phyloP scores from a whole-genome alignment of 2,797 vertebrate genomes.

The Melanotaenia nigrans region DNA sequence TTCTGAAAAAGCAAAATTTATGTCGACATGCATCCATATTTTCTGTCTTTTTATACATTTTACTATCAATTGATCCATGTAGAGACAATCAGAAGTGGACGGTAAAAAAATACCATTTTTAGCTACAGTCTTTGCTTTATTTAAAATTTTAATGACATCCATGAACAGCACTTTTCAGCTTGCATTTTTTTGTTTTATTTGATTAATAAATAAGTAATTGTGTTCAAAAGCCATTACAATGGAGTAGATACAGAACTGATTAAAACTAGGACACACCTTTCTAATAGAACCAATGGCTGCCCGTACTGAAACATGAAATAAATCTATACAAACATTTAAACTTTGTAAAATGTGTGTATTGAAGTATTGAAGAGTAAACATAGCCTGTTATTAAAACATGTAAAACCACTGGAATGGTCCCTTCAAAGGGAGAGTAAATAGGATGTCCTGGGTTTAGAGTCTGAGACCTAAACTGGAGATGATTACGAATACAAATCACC shows the following conservation, averaged over 20 bases:
- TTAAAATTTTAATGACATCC: not conserved
- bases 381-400: slow-evolving; percentile 45
- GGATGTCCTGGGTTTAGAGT: slow-evolving; percentile 37
- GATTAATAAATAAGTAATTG: not conserved
- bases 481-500: slow-evolving; percentile 32
- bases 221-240: slow-evolving; percentile 5
- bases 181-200: not conserved
- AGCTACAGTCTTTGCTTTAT: not conserved
- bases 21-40: not conserved
- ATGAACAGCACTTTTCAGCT: not conserved
- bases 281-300: not conserved
- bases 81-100: not conserved
- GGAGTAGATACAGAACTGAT: not conserved
- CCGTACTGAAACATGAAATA: slow-evolving; percentile 2
- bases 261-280: not conserved
- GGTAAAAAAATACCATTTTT: not conserved
- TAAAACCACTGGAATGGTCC: slow-evolving; percentile 40
- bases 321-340: not conserved
- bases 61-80: not conserved
- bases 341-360: slow-evolving; percentile 8
- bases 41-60: not conserved
- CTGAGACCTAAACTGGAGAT: slow-evolving; percentile 17
- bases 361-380: not conserved
- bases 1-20: not conserved
- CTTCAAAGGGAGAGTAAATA: slow-evolving; percentile 47